Evolutionary conservation across 2,888 invertebrate species (phyloP).

Genomic region (Trachelus iudaicus): DNA sequence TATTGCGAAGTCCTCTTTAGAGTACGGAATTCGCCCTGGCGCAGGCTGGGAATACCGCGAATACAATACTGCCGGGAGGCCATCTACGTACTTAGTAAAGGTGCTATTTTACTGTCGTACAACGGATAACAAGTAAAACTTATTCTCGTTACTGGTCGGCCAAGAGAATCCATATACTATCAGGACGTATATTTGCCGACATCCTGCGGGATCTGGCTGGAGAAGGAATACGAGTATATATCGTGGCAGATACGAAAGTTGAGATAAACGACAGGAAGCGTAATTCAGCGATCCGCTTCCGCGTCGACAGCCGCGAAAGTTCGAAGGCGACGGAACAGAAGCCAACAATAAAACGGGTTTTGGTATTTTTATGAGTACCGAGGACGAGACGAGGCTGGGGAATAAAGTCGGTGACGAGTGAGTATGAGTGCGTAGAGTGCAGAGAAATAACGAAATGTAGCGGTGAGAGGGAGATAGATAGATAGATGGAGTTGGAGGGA

Average conservation of each 20-base stretch:
- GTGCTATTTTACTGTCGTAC: neutral
- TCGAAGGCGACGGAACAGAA: neutral
- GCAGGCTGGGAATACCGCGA: neutral
- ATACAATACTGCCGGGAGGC: neutral
- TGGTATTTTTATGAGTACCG: slow-evolving; percentile 31
- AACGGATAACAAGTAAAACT: neutral
- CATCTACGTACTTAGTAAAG: neutral
- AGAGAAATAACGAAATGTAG: slow-evolving; percentile 26
- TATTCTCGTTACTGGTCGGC: neutral
- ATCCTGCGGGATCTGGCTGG: neutral
- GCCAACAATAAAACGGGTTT: slow-evolving; percentile 29
- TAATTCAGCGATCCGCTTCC: neutral
- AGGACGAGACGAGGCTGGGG: slow-evolving; percentile 20
- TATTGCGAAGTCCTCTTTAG: neutral
- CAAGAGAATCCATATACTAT: neutral
- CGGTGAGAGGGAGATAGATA: slow-evolving; percentile 5
- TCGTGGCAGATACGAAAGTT: neutral
- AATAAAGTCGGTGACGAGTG: slow-evolving; percentile 17
- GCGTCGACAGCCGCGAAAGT: slow-evolving; percentile 17
- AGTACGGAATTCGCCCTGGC: neutral
- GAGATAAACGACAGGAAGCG: neutral
- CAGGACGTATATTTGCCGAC: neutral
- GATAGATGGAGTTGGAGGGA: slow-evolving; percentile 14
- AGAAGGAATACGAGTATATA: neutral
- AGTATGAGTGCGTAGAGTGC: neutral